Percentiles rank a stretch among this genome's conserved stretches.
phyloP scores from a whole-genome alignment of 2,113 vertebrate genomes.

The Chitala chitala region DNA sequence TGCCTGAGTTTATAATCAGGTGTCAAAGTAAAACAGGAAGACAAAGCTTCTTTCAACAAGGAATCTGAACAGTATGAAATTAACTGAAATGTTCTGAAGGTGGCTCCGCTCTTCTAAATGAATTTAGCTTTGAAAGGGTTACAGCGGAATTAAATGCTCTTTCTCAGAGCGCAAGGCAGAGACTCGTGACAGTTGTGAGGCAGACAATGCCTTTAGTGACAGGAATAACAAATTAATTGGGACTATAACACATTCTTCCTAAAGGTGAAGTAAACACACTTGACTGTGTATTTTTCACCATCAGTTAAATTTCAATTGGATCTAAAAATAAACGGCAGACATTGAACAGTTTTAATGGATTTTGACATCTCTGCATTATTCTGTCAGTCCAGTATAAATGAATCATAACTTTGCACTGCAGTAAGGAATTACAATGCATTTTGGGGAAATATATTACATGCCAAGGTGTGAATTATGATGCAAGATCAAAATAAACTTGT shows the following conservation, averaged over 20 bases:
- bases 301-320: conserved; percentile 99
- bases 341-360: conserved; percentile 99
- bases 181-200: conserved; percentile 92
- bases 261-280: conserved; percentile 99
- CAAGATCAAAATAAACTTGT: conserved; percentile 88
- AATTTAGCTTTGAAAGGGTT: conserved; percentile 70
- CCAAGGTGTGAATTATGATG: conserved; percentile 93
- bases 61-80: conserved; percentile 61
- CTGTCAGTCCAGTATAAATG: conserved; percentile 99
- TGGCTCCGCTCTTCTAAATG: conserved; percentile 55
- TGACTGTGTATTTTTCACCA: conserved; percentile 99
- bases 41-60: conserved; percentile 59
- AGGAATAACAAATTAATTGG: conserved; percentile 99
- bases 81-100: conserved; percentile 58
- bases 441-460: conserved; percentile 92
- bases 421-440: conserved; percentile 97
- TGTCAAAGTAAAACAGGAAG: conserved; percentile 42
- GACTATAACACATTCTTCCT: conserved; percentile 96
- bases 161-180: conserved; percentile 72
- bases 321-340: conserved; percentile 99
- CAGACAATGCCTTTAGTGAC: conserved; percentile 94
- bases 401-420: conserved; percentile 97
- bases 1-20: conserved; percentile 59
- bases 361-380: conserved; percentile 99
- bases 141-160: conserved; percentile 78